Conservation (phyloP, 2,888 invertebrate genomes). For the Trachelus stipa region DNA sequence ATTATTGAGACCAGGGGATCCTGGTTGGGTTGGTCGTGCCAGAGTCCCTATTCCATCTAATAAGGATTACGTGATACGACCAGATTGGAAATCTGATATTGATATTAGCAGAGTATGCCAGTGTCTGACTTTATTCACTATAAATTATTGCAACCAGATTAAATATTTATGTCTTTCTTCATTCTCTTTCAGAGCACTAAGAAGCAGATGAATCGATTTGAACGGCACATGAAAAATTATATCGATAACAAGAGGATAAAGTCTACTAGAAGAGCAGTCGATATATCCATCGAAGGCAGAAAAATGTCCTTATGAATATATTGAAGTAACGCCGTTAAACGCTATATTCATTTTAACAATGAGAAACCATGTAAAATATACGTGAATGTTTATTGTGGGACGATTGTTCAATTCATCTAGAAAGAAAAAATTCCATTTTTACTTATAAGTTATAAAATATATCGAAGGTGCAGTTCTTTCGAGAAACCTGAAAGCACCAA, state of each 20-base stretch:
- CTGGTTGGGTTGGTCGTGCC: constrained; percentile 95
- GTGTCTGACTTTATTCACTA: no score
- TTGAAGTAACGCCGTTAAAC: background rate
- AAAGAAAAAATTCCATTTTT: background rate
- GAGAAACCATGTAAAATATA: background rate
- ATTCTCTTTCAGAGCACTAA: constrained; percentile 74
- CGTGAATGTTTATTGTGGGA: background rate
- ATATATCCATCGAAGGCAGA: constrained; percentile 95
- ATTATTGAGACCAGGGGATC: constrained; percentile 89
- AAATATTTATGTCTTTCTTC: constrained; percentile 7
- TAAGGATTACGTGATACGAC: constrained; percentile 96
- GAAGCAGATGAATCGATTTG: constrained; percentile 89
- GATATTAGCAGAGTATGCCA: constrained; percentile 76
- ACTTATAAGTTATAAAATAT: background rate
- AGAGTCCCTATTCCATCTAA: constrained; percentile 94
- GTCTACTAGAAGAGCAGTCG: constrained; percentile 86
- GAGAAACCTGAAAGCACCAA: background rate
- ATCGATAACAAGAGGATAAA: constrained; percentile 85
- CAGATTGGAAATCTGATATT: constrained; percentile 89
- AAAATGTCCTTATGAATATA: constrained; percentile 83
- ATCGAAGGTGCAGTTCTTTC: background rate
- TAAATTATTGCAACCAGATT: constrained; percentile 7
- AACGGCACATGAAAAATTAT: constrained; percentile 92
- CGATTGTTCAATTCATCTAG: background rate
- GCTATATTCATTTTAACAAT: background rate